Percentiles rank a stretch among this genome's conserved stretches.
These are phyloP conservation scores for Liodrosophila aerea DNA, from an alignment of 2,888 invertebrate species.

Conservation along the genomic window DNA sequence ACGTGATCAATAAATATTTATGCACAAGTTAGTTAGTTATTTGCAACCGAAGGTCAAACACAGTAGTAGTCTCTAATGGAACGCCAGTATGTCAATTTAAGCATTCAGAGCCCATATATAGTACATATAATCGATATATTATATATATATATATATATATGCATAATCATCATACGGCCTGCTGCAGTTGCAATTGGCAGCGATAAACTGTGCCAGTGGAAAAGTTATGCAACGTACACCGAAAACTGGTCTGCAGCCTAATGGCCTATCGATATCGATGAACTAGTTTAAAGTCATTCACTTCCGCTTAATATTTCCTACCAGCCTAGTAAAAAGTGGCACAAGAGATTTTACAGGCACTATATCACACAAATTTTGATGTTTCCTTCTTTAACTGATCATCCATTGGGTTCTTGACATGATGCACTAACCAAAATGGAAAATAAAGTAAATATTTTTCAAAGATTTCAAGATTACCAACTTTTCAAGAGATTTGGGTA, in stretches of 20 bases:
- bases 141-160: too few species aligned
- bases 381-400: too few species aligned
- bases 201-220: conserved; percentile 14
- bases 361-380: too few species aligned
- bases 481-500: too few species aligned
- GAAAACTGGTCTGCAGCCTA: conserved; percentile 39
- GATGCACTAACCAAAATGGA: too few species aligned
- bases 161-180: not conserved
- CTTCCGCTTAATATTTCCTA: conserved; percentile 38
- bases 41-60: conserved; percentile 41
- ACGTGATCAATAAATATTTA: conserved; percentile 60
- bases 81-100: conserved; percentile 14
- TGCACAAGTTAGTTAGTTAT: conserved; percentile 24
- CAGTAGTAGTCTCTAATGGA: conserved; percentile 46
- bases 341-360: too few species aligned
- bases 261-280: conserved; percentile 25
- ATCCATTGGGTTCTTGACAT: too few species aligned
- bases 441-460: too few species aligned
- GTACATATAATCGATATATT: not conserved
- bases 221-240: conserved; percentile 37
- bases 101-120: conserved; percentile 18
- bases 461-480: too few species aligned
- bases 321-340: too few species aligned
- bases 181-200: conserved; percentile 23
- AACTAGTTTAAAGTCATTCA: conserved; percentile 43